Evolutionary conservation across 2,797 vertebrate genomes (phyloP).

Genomic region (Heliangelus exortis): DNA sequence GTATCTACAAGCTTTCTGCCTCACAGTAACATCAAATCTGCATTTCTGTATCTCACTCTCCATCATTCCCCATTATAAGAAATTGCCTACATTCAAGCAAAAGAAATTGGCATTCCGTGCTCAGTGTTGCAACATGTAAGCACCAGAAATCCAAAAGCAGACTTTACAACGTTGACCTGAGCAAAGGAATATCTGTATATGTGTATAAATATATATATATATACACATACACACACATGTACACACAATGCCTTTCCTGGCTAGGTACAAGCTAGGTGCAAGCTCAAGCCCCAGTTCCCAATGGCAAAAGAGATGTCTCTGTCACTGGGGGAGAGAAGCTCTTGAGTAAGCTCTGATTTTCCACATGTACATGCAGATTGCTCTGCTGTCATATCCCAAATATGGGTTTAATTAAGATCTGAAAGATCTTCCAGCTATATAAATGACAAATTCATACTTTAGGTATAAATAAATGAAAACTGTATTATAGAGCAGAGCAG

Average conservation of each 20-base stretch:
- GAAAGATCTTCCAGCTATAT: neutral
- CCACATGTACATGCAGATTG: neutral
- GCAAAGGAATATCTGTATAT: neutral
- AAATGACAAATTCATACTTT: neutral
- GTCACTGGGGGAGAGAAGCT: neutral
- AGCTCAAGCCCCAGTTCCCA: neutral
- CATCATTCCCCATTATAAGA: neutral
- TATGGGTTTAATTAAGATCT: neutral
- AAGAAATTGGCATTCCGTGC: neutral
- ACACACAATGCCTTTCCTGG: neutral
- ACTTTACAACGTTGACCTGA: neutral
- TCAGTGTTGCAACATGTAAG: neutral
- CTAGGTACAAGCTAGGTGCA: fast-evolving
- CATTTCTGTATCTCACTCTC: neutral
- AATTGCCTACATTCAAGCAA: neutral
- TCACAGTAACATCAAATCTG: neutral
- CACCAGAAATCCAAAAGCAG: neutral
- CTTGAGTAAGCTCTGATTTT: neutral
- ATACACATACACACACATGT: too few species aligned
- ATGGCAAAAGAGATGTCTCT: neutral
- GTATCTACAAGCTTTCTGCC: neutral
- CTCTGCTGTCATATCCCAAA: neutral
- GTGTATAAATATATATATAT: too few species aligned
- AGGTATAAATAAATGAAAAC: neutral
- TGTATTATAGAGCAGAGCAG: neutral